phyloP scores from a whole-genome alignment of 2,888 invertebrate species.

The Byasa hedistus region DNA sequence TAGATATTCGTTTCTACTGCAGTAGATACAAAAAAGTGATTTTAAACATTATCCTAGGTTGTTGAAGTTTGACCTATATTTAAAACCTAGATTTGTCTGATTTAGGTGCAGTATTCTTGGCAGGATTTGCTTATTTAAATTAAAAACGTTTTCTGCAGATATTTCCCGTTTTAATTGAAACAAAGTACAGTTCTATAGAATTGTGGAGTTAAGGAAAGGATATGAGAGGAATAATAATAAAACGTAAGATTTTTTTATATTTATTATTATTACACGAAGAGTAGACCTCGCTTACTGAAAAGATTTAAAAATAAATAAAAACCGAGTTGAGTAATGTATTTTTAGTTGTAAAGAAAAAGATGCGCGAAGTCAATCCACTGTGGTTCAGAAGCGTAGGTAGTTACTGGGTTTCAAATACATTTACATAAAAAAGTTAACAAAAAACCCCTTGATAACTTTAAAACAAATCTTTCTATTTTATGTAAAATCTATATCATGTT shows the following conservation, averaged over 20 bases:
- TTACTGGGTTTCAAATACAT: no score
- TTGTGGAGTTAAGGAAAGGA: neutral
- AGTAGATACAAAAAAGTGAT: constrained; percentile 41
- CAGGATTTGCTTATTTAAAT: constrained; percentile 4
- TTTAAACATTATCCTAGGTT: constrained; percentile 35
- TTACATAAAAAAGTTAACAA: no score
- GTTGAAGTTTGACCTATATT: constrained; percentile 52
- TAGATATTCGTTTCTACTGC: constrained; percentile 41
- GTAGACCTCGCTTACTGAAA: no score
- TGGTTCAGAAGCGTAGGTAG: no score
- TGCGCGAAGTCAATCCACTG: no score
- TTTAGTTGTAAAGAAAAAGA: no score
- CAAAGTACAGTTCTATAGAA: neutral
- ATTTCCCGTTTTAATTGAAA: neutral
- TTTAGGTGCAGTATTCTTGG: constrained; percentile 32
- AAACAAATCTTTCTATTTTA: no score
- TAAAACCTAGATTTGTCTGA: constrained; percentile 43
- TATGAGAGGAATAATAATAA: neutral
- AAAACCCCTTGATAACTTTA: no score
- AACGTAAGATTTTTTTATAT: neutral
- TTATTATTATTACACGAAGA: no score
- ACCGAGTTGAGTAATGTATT: no score
- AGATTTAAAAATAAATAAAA: no score
- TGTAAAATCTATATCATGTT: no score
- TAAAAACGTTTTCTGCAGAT: neutral